phyloP scores from a whole-genome alignment of 2,888 invertebrate genomes.

The Acleris emargana region DNA sequence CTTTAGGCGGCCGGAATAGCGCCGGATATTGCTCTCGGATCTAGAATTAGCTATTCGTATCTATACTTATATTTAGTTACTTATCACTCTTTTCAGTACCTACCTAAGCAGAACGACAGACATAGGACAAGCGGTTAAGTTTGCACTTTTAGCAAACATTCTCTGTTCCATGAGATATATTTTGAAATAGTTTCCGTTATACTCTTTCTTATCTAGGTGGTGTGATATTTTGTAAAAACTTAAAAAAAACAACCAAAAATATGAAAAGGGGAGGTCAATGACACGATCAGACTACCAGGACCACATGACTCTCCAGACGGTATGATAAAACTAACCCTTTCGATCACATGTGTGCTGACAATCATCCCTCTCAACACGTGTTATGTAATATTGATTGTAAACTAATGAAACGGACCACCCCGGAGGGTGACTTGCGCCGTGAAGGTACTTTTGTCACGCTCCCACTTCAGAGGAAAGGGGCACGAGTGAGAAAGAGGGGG shows the following conservation, averaged over 20 bases:
- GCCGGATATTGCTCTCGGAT: constrained; percentile 11
- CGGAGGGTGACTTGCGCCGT: constrained; percentile 67
- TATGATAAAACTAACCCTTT: constrained; percentile 1
- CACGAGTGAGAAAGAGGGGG: constrained; percentile 54
- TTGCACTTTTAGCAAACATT: too few relatives aligned
- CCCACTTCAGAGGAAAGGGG: constrained; percentile 42
- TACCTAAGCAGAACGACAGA: too few relatives aligned
- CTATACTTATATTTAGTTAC: too few relatives aligned
- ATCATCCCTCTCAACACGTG: constrained; percentile 17
- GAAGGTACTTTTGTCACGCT: constrained; percentile 55
- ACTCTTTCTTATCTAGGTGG: too few relatives aligned
- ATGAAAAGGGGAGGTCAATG: too few relatives aligned
- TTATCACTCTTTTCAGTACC: too few relatives aligned
- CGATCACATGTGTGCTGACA: constrained; percentile 27
- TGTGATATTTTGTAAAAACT: too few relatives aligned
- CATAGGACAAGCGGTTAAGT: too few relatives aligned
- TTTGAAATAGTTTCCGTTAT: too few relatives aligned
- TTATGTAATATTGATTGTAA: constrained; percentile 68
- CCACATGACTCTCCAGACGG: background rate
- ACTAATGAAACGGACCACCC: constrained; percentile 51
- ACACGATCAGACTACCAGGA: background rate
- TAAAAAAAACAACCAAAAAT: too few relatives aligned
- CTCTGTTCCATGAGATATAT: too few relatives aligned
- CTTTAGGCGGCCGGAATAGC: constrained; percentile 4
- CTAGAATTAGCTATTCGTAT: constrained; percentile 2